Evolutionary conservation across 2,888 invertebrate species (phyloP), one percentile per base, ranked within the genome.

Genomic region (Noctuana brunneofusca): DNA sequence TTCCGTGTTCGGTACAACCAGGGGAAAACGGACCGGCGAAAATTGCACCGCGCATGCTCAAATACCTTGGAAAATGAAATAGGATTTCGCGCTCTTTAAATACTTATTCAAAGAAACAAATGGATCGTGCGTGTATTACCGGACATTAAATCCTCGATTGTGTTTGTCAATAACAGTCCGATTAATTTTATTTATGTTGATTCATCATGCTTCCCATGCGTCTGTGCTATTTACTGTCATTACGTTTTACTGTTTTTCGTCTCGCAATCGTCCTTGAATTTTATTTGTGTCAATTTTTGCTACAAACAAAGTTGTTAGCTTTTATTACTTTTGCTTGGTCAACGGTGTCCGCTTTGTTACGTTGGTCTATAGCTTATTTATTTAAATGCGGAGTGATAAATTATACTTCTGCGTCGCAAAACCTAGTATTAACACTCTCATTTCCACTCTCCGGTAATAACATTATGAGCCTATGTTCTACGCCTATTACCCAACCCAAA

Each of bases 61-160:
- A 65, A 67, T 72, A 72, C 68, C 70, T 74, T 73, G 75, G 75
- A 77, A 77, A 80, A 79, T 74, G 77, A 76, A 82, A 78, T 80
- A 75, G 71, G 78, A 75, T 81, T 85, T 80, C 74, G 75, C 79
- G 79, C 75, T 81, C 78, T 82, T 82, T 80, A 81, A 83, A 82
- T 80, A 79, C 78, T 72, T 75, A 75, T 78, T 76, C 70, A 72
- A 69, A 72, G 69, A 70, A 71, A 76, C 70, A 20, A 46, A 77
- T 75, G 71, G 74, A 73, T 71, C 41, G 12, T 53, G 41, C 9
- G n/a, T 52, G 24, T 52, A 35, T 32, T 41, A 12, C 2, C 22
- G 54, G 35, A 54, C 46, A 62, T 46, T 27, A 62, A 0, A 48
- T 35, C 43, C 46, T 35, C 22, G 24, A 62, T 30, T 62, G 38